Conservation (phyloP, 2,888 invertebrate genomes). For the Clivina fossor region DNA sequence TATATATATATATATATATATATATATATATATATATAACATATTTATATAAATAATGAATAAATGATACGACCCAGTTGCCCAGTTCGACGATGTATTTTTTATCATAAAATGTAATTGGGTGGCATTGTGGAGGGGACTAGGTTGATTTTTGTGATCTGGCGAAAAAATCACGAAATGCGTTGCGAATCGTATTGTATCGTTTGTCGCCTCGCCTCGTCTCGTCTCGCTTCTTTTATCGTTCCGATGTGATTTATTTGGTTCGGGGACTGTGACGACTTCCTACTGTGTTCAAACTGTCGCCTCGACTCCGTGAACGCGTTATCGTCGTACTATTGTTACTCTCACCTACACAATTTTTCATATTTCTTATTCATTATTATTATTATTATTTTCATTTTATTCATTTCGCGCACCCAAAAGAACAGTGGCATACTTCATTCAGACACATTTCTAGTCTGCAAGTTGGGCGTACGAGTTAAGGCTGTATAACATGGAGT, state of each 20-base stretch:
- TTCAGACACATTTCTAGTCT: too few relatives aligned
- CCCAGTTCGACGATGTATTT: conserved; percentile 25
- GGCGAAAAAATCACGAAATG: conserved; percentile 29
- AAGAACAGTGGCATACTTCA: too few relatives aligned
- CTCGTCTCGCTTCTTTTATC: too few relatives aligned
- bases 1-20: conserved; percentile 9
- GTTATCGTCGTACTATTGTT: conserved; percentile 68
- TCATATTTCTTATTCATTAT: conserved; percentile 1
- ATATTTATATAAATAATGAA: not conserved
- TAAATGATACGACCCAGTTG: conserved; percentile 18
- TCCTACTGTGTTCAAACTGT: conserved; percentile 74
- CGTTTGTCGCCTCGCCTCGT: too few relatives aligned
- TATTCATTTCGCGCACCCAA: too few relatives aligned
- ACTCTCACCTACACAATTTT: conserved; percentile 55
- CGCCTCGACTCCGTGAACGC: conserved; percentile 79
- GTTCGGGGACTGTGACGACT: conserved; percentile 57
- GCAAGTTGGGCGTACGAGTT: too few relatives aligned
- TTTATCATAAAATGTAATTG: too few relatives aligned
- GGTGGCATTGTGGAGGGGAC: conserved; percentile 51
- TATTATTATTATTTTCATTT: not conserved
- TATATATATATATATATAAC: not conserved
- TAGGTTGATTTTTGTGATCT: conserved; percentile 35
- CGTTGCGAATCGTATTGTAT: too few relatives aligned
- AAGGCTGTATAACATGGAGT: too few relatives aligned
- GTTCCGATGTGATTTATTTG: conserved; percentile 51